Percentiles rank a stretch among this genome's conserved stretches.
These are phyloP conservation scores for Trialeurodes vaporariorum DNA, from an alignment of 1,140 invertebrate species.

Conservation along the genomic window DNA sequence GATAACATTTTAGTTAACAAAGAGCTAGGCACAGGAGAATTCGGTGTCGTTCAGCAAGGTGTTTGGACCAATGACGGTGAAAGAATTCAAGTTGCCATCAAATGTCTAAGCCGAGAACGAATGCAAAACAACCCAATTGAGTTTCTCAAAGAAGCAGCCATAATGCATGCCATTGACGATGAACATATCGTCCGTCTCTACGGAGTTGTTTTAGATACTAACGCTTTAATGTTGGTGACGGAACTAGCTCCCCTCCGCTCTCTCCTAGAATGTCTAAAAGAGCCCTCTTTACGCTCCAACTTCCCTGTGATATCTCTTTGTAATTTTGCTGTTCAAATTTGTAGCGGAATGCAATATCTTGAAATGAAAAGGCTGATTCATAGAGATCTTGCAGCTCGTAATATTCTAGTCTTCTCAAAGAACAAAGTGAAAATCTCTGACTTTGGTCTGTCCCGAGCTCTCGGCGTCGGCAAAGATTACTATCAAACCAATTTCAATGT, in stretches of 20 bases:
- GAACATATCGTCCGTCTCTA: conserved; percentile 93
- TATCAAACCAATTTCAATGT: conserved; percentile 98
- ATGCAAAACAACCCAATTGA: conserved; percentile 93
- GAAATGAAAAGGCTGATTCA: conserved; percentile 91
- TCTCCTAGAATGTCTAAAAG: conserved; percentile 88
- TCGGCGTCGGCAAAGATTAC: conserved; percentile 98
- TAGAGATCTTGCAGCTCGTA: conserved; percentile 84
- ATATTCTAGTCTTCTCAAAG: conserved; percentile 91
- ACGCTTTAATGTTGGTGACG: conserved; percentile 90
- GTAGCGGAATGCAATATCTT: conserved; percentile 91
- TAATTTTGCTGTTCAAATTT: conserved; percentile 88
- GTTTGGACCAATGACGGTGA: conserved; percentile 95
- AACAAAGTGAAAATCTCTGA: conserved; percentile 97
- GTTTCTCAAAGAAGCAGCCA: conserved; percentile 94
- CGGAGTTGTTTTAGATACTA: conserved; percentile 90
- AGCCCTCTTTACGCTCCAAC: conserved; percentile 70
- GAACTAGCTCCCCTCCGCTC: conserved; percentile 91
- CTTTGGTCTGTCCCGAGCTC: conserved; percentile 85
- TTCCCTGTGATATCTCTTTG: conserved; percentile 82
- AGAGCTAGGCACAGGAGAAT: conserved; percentile 89
- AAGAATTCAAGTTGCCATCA: conserved; percentile 92
- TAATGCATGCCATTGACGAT: conserved; percentile 96
- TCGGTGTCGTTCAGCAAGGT: conserved; percentile 94
- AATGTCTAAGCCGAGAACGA: conserved; percentile 83
- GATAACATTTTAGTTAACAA: conserved; percentile 90